Evolutionary conservation across 2,113 vertebrate species (phyloP), one percentile per base, ranked within the genome.

Genomic region (Pangasianodon hypophthalmus): DNA sequence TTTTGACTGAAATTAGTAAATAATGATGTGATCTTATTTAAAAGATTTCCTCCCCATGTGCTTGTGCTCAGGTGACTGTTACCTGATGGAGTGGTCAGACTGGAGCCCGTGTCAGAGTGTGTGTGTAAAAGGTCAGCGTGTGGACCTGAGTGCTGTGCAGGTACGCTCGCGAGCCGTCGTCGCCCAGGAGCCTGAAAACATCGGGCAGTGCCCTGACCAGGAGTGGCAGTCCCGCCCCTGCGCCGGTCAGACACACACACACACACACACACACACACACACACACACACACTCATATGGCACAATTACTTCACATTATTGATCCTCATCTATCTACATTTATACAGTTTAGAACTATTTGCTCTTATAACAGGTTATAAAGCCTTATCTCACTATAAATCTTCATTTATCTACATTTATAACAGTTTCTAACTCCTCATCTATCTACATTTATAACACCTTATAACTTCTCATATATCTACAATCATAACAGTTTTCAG

Each of bases 31-130:
- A 21, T 82, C 80, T 37, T n/a, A n/a, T 82, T 54, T 8, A 19
- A 83, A 37, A 21, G 50, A 14, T 79, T 64, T 14, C 54, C 10
- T 7, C 37, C 67, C 4, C 2, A 54, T 64, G 19, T 82, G 44
- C 41, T 52, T 69, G 46, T 80, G n/a, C 24, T 21, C 95, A 99
- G 98, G 98, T 46, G 98, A 99, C 89, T 99, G 98, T 93, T 99
- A 99, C 91, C 95, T 99, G 93, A 97, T 97, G 93, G 98, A 98
- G 90, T 99, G 98, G 98, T 98, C 98, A 1, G 96, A 97, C 26
- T 99, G 98, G 98, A 98, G 98, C 92, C 93, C 95, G 0, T 99
- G 98, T 87, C 97, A 99, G 88, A 95, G 96, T 88, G 97, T 97
- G 92, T 99, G 98, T 88, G 96, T 97, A 37, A 98, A 97, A 50